Evolutionary conservation across 2,113 vertebrate species (phyloP), one percentile per base, ranked within the genome.

Genomic region (Salvator merianae): DNA sequence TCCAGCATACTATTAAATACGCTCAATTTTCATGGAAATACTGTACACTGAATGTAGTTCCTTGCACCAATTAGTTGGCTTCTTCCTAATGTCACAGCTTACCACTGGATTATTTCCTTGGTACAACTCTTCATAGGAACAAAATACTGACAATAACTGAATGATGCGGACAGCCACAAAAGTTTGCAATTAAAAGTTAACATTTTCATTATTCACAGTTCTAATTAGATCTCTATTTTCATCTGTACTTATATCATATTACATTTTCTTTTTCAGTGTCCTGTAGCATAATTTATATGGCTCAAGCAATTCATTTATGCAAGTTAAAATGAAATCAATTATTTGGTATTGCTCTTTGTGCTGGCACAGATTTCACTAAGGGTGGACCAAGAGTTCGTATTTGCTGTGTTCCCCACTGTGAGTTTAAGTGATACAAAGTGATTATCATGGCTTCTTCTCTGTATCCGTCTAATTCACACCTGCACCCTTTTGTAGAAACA

Each of bases 371-470:
- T 93, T 92, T 93, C 94, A 91, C 94, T 95, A 92, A 90, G 94
- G 93, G 91, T 95, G 94, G 73, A 91, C 95, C 95, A 88, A 87
- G 55, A 93, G 95, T 96, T 96, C 96, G 97, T 96, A 97, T 97
- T 97, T 96, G 93, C 92, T 91, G 28, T 90, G 93, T 94, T 96
- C 95, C 94, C 96, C 89, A 94, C 96, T 90, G 96, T 82, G 93
- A 87, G 86, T 85, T 86, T 94, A 94, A 95, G 96, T 94, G 95
- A 96, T 96, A 95, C 95, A 96, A 96, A 96, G 94, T 96, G 96
- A 97, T 97, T 97, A 97, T 96, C 92, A 90, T 91, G 95, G 89
- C 91, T 93, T 93, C 94, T 95, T 93, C 93, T 94, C 78, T 90
- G 90, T 90, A 86, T 88, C 92, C 77, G 34, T 95, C 94, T 85